Percentiles rank a stretch among this genome's conserved stretches.
Conservation (phyloP, 2,888 invertebrate genomes). For the Salpingus planirostris region DNA sequence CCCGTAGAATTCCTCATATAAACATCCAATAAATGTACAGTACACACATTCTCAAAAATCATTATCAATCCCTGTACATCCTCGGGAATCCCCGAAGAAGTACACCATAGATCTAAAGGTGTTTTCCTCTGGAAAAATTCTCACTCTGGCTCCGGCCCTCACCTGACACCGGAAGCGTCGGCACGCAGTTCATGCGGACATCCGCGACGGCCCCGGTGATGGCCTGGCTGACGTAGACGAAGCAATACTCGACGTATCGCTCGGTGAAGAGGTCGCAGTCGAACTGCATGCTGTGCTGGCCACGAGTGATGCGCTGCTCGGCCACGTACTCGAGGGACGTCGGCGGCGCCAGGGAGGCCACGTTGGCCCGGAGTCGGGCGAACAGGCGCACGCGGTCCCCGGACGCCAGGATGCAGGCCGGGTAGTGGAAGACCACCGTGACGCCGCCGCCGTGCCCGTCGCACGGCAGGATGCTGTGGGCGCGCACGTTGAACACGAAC, state of each 20-base stretch:
- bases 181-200: slow-evolving; percentile 75
- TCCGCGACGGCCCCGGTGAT: slow-evolving; percentile 78
- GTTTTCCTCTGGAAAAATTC: no score
- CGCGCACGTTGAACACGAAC: slow-evolving; percentile 77
- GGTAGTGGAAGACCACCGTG: slow-evolving; percentile 75
- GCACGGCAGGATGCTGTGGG: slow-evolving; percentile 75
- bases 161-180: slow-evolving; percentile 75
- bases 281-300: slow-evolving; percentile 67
- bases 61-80: no score
- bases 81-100: no score
- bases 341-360: slow-evolving; percentile 58
- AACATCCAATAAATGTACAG: no score
- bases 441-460: slow-evolving; percentile 62
- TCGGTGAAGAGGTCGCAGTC: slow-evolving; percentile 78
- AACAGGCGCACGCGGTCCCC: slow-evolving; percentile 74
- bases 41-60: no score
- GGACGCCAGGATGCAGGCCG: slow-evolving; percentile 66
- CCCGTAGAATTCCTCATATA: no score
- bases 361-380: slow-evolving; percentile 62
- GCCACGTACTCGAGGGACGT: slow-evolving; percentile 56
- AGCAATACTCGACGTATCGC: slow-evolving; percentile 77
- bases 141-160: no score
- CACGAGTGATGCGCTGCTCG: slow-evolving; percentile 55
- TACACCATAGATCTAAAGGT: no score
- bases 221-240: slow-evolving; percentile 79